These are phyloP conservation scores for Anas bahamensis DNA, from an alignment of 2,797 vertebrate genomes.

Conservation along the genomic window DNA sequence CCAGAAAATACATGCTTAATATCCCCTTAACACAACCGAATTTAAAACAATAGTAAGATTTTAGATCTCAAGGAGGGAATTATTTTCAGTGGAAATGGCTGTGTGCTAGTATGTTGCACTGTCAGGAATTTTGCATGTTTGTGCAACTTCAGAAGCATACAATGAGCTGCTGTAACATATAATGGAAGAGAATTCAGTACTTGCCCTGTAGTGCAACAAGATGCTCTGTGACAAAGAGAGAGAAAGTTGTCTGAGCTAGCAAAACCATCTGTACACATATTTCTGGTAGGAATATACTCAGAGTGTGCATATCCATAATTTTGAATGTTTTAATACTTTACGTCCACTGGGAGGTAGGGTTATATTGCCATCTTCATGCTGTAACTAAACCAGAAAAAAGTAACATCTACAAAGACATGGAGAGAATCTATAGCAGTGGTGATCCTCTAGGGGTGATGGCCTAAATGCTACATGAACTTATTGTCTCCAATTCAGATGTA, in stretches of 20 bases:
- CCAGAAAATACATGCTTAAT: neutral
- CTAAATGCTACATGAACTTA: neutral
- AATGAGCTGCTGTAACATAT: fast-evolving
- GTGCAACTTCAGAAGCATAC: neutral
- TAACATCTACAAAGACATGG: neutral
- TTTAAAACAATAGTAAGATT: neutral
- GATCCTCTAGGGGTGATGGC: neutral
- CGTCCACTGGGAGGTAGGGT: neutral
- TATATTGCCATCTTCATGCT: neutral
- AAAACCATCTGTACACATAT: neutral
- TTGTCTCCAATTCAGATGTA: neutral
- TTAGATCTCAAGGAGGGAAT: neutral
- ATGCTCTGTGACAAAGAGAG: neutral
- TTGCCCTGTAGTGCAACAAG: neutral
- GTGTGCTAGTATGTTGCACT: neutral
- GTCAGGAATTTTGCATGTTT: neutral
- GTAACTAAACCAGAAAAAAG: neutral
- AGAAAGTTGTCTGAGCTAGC: neutral
- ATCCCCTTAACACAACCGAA: neutral
- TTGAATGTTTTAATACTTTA: neutral
- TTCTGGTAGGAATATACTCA: neutral
- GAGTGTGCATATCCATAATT: neutral
- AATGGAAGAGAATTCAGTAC: neutral
- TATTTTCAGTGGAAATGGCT: neutral
- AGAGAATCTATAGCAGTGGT: neutral